Conservation (phyloP, 1,140 invertebrate genomes). For the Drosophila kikkawai region DNA sequence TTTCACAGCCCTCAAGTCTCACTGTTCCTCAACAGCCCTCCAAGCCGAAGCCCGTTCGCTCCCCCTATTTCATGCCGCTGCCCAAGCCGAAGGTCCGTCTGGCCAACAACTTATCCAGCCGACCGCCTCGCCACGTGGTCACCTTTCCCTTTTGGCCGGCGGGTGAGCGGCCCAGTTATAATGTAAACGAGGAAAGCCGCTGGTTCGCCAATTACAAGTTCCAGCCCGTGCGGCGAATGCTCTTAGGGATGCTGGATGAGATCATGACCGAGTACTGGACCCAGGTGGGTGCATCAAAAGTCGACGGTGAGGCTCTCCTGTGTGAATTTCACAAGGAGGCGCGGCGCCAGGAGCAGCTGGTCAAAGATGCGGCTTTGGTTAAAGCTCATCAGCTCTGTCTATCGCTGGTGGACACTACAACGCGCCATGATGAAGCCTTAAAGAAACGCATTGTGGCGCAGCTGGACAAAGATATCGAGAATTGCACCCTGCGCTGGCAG, state of each 20-base stretch:
- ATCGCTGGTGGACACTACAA: conserved; percentile 16
- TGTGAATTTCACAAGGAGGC: conserved; percentile 23
- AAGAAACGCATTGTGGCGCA: conserved; percentile 24
- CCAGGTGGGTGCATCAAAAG: neutral
- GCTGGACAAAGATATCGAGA: conserved; percentile 38
- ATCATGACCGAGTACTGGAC: conserved; percentile 32
- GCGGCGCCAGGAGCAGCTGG: conserved; percentile 5
- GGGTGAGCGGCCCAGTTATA: conserved; percentile 26
- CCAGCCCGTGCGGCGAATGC: conserved; percentile 27
- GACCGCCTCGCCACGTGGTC: conserved; percentile 4
- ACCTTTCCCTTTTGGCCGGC: conserved; percentile 46
- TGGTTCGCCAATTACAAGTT: conserved; percentile 48
- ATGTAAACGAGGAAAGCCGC: conserved; percentile 23
- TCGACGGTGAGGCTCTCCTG: neutral
- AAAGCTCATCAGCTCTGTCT: conserved; percentile 30
- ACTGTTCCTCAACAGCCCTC: too few species aligned
- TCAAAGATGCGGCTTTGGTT: conserved; percentile 33
- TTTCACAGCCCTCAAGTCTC: neutral
- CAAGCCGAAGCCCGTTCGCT: neutral
- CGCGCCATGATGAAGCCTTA: neutral
- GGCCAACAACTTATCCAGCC: neutral
- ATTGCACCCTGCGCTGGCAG: conserved; percentile 24
- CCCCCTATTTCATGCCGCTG: conserved; percentile 28
- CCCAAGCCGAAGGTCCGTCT: conserved; percentile 9
- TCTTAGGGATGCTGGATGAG: conserved; percentile 1